Evolutionary conservation across 2,797 vertebrate genomes (phyloP).

Genomic region (Neosalanx taihuensis): DNA sequence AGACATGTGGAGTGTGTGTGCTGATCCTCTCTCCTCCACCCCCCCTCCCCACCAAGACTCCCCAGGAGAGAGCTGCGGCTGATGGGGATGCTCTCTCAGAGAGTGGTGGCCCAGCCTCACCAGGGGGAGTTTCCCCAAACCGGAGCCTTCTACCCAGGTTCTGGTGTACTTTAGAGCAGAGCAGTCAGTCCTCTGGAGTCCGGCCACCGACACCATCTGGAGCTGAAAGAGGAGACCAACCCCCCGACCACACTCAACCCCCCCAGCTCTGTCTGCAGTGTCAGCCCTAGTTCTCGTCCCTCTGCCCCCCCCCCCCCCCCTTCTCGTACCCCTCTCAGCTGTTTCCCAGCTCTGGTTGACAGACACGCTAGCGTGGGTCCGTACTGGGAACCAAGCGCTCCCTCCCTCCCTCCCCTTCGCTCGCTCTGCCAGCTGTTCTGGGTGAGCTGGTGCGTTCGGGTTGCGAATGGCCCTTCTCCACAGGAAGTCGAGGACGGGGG

Average conservation of each 20-base stretch:
- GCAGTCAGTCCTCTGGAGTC: background rate
- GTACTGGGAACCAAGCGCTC: background rate
- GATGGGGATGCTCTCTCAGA: background rate
- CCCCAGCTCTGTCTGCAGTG: background rate
- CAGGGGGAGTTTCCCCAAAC: background rate
- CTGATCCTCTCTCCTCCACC: background rate
- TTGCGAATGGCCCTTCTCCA: constrained; percentile 19
- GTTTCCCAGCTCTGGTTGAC: constrained; percentile 21
- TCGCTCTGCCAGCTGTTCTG: constrained; percentile 24
- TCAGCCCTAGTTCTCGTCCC: no score
- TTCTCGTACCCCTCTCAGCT: background rate
- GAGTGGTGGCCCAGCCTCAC: background rate
- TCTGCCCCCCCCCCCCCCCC: background rate
- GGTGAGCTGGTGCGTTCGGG: background rate
- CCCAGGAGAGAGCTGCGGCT: no score
- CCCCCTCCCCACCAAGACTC: no score
- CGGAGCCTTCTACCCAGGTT: background rate
- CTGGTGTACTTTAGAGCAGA: background rate
- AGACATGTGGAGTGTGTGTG: constrained; percentile 21
- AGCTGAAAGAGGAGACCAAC: background rate
- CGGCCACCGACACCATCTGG: background rate
- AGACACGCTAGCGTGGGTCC: background rate
- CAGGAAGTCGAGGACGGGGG: constrained; percentile 14
- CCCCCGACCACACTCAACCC: background rate
- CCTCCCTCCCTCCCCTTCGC: no score